A percentile compares a stretch with the other conserved stretches of the same genome.
Conservation (phyloP, 1,140 invertebrate genomes). For the Caenorhabditis briggsae region DNA sequence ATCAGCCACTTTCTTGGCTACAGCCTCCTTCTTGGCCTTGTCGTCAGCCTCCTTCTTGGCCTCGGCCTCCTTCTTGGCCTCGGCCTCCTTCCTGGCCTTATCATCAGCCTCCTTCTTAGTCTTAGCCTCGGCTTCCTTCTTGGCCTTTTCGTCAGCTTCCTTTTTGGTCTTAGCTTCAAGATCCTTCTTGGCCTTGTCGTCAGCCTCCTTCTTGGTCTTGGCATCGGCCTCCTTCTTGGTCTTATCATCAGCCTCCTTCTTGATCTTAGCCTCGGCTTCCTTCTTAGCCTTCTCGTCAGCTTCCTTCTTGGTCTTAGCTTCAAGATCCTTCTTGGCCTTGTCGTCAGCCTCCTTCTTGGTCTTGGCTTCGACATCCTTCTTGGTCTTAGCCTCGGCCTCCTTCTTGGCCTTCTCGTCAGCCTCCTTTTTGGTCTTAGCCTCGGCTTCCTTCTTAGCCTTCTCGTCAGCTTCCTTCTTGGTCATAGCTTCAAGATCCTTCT, state of each 20-base stretch:
- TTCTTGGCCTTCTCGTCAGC: slow-evolving; percentile 9
- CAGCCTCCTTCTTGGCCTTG: slow-evolving; percentile 12
- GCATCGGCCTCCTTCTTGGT: slow-evolving; percentile 47
- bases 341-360: slow-evolving; percentile 37
- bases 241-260: slow-evolving; percentile 17
- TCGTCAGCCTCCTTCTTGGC: slow-evolving; percentile 20
- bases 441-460: not conserved
- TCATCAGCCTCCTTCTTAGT: slow-evolving; percentile 1
- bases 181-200: slow-evolving; percentile 45
- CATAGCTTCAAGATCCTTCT: not conserved
- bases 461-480: not conserved
- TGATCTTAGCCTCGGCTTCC: not conserved
- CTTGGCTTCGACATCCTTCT: not conserved
- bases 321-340: slow-evolving; percentile 25
- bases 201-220: slow-evolving; percentile 46
- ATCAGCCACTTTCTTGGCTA: not conserved
- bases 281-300: slow-evolving; percentile 20
- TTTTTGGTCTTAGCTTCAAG: slow-evolving; percentile 16
- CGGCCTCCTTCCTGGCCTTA: not conserved
- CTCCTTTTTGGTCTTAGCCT: not conserved
- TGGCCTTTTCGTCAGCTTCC: not conserved
- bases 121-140: slow-evolving; percentile 17
- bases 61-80: not conserved
- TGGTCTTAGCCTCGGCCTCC: not conserved
- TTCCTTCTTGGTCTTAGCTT: slow-evolving; percentile 26